A percentile compares a stretch with the other conserved stretches of the same genome.
These are phyloP conservation scores for Coenobita brevimanus DNA, from an alignment of 1,140 invertebrate species.

Conservation along the genomic window DNA sequence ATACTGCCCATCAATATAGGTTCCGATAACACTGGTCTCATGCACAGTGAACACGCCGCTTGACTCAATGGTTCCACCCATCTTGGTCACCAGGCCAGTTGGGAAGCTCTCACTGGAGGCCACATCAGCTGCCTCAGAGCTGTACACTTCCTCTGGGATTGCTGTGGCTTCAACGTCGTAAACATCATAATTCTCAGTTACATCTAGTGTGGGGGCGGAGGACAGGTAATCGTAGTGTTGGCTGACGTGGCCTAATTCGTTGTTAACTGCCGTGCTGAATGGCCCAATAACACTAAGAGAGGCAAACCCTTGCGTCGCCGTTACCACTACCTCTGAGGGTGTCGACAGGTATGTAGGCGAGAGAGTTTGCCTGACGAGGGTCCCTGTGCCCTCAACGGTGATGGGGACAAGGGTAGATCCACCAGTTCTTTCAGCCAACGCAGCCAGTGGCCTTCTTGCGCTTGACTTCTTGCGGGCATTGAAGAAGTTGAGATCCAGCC, in stretches of 20 bases:
- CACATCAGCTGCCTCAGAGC: neutral
- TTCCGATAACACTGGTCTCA: conserved; percentile 90
- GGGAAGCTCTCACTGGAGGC: conserved; percentile 70
- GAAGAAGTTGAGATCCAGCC: conserved; percentile 47
- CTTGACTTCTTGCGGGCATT: conserved; percentile 40
- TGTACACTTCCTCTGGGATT: neutral
- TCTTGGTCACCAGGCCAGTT: conserved; percentile 84
- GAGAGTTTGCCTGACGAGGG: neutral
- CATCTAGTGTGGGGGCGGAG: conserved; percentile 21
- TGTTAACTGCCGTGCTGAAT: conserved; percentile 63
- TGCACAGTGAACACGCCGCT: conserved; percentile 88
- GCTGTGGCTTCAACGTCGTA: conserved; percentile 73
- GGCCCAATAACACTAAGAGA: conserved; percentile 61
- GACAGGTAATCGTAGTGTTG: conserved; percentile 58
- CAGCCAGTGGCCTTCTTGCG: too few species aligned
- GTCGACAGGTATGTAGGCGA: conserved; percentile 16
- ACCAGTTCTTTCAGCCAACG: neutral
- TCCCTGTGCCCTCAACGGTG: conserved; percentile 61
- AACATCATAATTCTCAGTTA: conserved; percentile 42
- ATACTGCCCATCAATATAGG: conserved; percentile 90
- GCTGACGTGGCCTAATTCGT: conserved; percentile 62
- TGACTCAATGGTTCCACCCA: conserved; percentile 87
- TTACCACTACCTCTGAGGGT: conserved; percentile 62
- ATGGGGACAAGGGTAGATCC: conserved; percentile 67
- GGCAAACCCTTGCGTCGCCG: conserved; percentile 63